These are phyloP conservation scores for Tichodroma muraria DNA, from an alignment of 2,113 vertebrate genomes.

Conservation along the genomic window DNA sequence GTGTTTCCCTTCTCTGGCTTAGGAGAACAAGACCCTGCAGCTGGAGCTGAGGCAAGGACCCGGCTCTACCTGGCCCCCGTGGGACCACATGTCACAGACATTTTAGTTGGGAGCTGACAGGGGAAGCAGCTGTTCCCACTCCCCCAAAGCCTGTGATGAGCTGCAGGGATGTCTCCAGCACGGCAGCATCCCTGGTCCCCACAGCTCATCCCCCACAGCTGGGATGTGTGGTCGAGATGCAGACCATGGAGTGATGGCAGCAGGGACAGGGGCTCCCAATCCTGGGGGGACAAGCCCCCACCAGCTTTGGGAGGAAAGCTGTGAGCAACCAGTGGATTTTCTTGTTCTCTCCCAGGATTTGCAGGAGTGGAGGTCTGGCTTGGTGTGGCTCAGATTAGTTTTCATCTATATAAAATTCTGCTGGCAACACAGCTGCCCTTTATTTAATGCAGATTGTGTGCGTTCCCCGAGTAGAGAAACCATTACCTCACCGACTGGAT, in stretches of 20 bases:
- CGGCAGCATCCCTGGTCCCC: background rate
- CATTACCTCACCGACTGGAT: conserved; percentile 18
- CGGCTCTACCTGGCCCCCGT: background rate
- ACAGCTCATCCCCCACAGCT: background rate
- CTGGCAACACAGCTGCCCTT: conserved; percentile 33
- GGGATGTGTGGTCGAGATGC: fast-evolving
- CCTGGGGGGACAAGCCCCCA: background rate
- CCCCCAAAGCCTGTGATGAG: background rate
- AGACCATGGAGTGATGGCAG: background rate
- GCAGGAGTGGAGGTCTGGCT: background rate
- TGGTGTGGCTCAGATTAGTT: background rate
- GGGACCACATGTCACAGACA: background rate
- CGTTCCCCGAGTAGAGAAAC: background rate
- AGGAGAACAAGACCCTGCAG: background rate
- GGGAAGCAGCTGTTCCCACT: background rate
- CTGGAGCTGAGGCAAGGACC: background rate
- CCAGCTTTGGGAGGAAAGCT: background rate
- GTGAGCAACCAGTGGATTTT: background rate
- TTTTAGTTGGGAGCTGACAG: background rate
- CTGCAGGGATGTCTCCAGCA: background rate
- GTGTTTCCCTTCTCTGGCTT: background rate
- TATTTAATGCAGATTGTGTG: conserved; percentile 8
- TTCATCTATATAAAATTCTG: conserved; percentile 2
- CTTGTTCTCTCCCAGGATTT: background rate
- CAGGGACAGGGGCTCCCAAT: background rate